Base-by-base conservation (phyloP, 2,113 vertebrate species). In the Pseudorhombus dupliciocellatus region DNA sequence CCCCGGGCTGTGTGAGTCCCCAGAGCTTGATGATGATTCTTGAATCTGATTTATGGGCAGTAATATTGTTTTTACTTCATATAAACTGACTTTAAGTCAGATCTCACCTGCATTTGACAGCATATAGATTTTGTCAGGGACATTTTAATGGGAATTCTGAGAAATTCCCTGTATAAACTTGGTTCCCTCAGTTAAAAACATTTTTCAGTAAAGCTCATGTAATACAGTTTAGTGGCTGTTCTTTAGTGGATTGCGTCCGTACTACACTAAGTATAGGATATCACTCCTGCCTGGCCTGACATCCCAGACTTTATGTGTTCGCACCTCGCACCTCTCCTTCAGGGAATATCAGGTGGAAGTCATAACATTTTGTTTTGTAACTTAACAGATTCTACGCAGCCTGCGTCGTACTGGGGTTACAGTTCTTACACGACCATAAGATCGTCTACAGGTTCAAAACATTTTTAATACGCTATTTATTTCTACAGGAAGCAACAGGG, bases 401-500 rank as follows among this genome's bases (percentile, higher is more conserved):
- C 0, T 99, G 98, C 64, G 98, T 99, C 44, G 97, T 99, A 84
- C 93, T 99, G 84, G 98, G 98, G 42, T 93, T 99, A 79, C 98
- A 99, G 83, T 99, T 95, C 88, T 93, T 99, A 90, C 97, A 99
- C 12, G 97, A 99, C 66, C 96, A 99, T 92, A 98, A 97, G 93
- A 99, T 99, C 81, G 97, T 99, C 37, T 99, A 99, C 91, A 97
- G 98, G 98, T 99, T n/a, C n/a, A 93, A 92, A 5, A 7, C 1
- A 28, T 24, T 11, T 20, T 11, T 18, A 34, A 56, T 20, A 4
- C 21, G 14, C 1, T 21, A 1, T 37, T 30, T 1, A 46, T n/a
- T 25, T 14, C 7, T 4, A 15, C 42, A 22, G 0, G 5, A n/a
- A 65, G 14, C 7, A 12, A 4, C 2, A 21, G 0, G 5, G 4